Evolutionary conservation across 2,113 vertebrate species (phyloP).

Genomic region (Malurus elegans): DNA sequence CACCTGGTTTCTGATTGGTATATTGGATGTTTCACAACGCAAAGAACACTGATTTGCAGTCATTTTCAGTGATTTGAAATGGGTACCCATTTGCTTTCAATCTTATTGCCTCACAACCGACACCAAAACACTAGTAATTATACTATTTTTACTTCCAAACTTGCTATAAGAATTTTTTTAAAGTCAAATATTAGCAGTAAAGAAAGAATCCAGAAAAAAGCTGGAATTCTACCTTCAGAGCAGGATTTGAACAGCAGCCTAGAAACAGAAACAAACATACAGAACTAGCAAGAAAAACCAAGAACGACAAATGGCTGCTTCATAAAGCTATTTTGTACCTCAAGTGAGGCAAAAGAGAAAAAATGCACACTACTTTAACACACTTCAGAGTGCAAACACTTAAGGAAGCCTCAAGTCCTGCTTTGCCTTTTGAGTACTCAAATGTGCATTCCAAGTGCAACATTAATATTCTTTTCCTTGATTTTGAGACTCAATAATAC

Average conservation of each 20-base stretch:
- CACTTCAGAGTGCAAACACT: neutral
- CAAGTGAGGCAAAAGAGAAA: neutral
- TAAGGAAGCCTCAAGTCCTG: neutral
- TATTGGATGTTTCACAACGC: neutral
- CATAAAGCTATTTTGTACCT: neutral
- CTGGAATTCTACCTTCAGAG: neutral
- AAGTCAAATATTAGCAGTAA: neutral
- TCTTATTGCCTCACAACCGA: neutral
- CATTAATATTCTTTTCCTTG: neutral
- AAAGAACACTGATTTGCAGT: neutral
- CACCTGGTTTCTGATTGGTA: neutral
- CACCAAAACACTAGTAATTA: neutral
- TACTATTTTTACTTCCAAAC: neutral
- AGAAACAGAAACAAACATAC: neutral
- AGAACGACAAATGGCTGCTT: neutral
- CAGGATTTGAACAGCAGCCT: neutral
- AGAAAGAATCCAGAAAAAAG: neutral
- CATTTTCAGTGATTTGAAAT: neutral
- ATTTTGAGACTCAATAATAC: neutral
- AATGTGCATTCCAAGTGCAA: neutral
- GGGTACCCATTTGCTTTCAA: rapidly evolving
- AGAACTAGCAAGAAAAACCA: neutral
- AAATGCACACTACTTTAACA: neutral
- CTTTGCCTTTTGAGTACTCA: neutral
- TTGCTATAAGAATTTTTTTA: neutral